These are phyloP conservation scores for Drosophila birchii DNA, from an alignment of 2,888 invertebrate genomes.

Conservation along the genomic window DNA sequence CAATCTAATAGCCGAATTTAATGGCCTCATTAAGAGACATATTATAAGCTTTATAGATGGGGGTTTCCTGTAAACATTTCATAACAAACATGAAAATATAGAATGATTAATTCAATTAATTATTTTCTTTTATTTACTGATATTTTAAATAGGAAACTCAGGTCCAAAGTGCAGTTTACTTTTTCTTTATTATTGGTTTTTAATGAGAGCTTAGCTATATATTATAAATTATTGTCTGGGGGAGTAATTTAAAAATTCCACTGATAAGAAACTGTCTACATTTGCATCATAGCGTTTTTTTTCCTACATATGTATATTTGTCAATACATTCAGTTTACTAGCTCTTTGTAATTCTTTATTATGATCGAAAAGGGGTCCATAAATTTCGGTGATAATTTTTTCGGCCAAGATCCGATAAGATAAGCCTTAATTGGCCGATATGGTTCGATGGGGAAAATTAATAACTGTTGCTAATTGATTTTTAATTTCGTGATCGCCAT, in stretches of 20 bases:
- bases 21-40: neutral
- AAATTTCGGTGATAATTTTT: constrained; percentile 33
- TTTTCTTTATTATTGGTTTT: constrained; percentile 1
- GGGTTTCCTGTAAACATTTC: neutral
- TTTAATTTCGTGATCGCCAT: constrained; percentile 26
- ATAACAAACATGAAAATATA: neutral
- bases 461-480: constrained; percentile 45
- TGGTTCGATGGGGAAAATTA: constrained; percentile 43
- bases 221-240: constrained; percentile 35
- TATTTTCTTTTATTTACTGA: neutral
- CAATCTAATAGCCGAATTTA: neutral
- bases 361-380: neutral
- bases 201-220: constrained; percentile 4
- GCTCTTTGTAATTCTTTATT: constrained; percentile 10
- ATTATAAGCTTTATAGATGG: neutral
- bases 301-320: constrained; percentile 2
- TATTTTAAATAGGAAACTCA: neutral
- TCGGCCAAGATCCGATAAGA: constrained; percentile 49
- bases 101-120: neutral
- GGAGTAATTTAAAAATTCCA: constrained; percentile 2
- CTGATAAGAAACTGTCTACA: constrained; percentile 45
- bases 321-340: neutral
- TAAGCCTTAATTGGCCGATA: constrained; percentile 30
- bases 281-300: neutral
- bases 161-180: constrained; percentile 32